phyloP scores from a whole-genome alignment of 2,113 vertebrate genomes.

The Ramphastos sulfuratus region DNA sequence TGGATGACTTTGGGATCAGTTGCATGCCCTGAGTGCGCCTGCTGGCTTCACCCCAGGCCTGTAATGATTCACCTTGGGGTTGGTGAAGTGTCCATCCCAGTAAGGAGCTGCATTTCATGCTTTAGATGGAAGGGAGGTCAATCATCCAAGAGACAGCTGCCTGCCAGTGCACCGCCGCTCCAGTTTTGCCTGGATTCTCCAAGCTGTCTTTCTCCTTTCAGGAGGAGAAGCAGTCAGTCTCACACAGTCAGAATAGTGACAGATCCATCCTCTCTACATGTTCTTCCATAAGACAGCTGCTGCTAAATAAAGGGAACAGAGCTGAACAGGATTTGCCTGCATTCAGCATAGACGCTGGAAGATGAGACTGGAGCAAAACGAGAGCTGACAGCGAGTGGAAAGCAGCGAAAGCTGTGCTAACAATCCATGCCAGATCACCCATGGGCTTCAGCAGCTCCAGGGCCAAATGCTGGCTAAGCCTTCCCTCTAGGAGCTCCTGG shows the following conservation, averaged over 20 bases:
- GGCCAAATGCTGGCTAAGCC: background rate
- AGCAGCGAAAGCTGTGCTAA: background rate
- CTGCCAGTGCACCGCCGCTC: accelerated
- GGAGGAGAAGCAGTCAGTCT: background rate
- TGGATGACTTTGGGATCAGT: background rate
- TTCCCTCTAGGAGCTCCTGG: background rate
- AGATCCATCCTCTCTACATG: background rate
- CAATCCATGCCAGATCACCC: background rate
- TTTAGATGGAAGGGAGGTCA: background rate
- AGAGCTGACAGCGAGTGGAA: background rate
- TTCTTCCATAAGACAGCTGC: background rate
- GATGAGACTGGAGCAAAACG: background rate
- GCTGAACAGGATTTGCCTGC: background rate
- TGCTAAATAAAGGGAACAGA: slow-evolving; percentile 13
- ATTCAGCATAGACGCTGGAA: background rate
- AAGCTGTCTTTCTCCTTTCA: background rate
- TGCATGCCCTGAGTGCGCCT: background rate
- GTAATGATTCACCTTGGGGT: background rate
- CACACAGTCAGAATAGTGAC: background rate
- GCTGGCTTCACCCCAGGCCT: background rate
- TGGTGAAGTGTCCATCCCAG: background rate
- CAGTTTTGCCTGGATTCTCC: background rate
- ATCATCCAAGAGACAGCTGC: background rate
- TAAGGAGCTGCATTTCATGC: background rate
- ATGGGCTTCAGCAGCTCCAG: background rate